Evolutionary conservation across 2,888 invertebrate genomes (phyloP), one percentile per base, ranked within the genome.

Genomic region (Poecilobothrus nobilitatus): DNA sequence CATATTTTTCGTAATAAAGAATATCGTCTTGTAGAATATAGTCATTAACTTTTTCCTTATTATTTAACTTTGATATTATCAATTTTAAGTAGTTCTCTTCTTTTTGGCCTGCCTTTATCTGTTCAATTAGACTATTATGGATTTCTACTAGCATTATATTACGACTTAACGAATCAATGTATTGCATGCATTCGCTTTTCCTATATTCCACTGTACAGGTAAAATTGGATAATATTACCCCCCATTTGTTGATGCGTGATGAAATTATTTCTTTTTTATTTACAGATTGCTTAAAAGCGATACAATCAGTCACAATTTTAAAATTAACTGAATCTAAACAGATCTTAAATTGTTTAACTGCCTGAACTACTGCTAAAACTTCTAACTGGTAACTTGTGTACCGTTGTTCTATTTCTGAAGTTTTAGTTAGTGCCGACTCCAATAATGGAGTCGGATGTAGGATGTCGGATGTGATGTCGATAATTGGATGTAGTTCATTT

Each of bases 261-360:
- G 37, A 75, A 61, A n/a, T 66, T 66, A 65, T 77, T 76, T 44
- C 79, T 76, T 76, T 22, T 69, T 70, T 64, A 76, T 77, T 15
- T 10, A 64, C 21, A n/a, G 41, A 62, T 2, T 33, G n/a, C 21
- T 65, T 65, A 34, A 68, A 68, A 1, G 68, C 66, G 2, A 37
- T 41, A 18, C 61, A 68, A 53, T 68, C 68, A 18, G 68, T 68
- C 8, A 61, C n/a, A 15, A 68, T 61, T n/a, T 44, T 68, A 53
- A 68, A 68, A 21, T 27, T 53, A 20, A 61, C 8, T 18, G 65
- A 65, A 64, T 63, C 1, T 15, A 67, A 34, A 34, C 63, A 67
- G 6, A 12, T 20, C 22, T 44, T 61, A n/a, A 67, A 62, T 63
- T 62, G 33, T 21, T 53, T 61, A 5, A 67, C 3, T 4, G 67